Conservation (phyloP, 2,888 invertebrate genomes). For the Caenorhabditis panamensis region DNA sequence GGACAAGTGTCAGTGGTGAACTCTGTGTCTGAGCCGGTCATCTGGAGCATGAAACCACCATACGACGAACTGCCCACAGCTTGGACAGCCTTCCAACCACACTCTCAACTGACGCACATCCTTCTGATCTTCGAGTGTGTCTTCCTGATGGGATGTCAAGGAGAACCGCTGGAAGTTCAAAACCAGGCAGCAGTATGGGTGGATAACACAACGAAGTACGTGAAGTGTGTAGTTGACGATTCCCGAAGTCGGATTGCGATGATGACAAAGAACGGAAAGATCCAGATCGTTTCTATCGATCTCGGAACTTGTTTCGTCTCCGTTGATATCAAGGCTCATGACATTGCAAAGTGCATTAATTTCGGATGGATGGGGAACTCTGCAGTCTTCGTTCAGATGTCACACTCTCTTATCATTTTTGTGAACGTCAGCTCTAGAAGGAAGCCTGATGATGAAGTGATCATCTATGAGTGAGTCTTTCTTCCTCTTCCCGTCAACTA, state of each 20-base stretch:
- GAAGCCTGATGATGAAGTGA: constrained; percentile 31
- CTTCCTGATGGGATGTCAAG: constrained; percentile 68
- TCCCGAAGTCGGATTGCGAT: constrained; percentile 56
- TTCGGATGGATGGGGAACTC: constrained; percentile 61
- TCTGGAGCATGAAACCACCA: constrained; percentile 68
- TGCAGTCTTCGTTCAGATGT: constrained; percentile 52
- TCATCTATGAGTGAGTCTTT: constrained; percentile 43
- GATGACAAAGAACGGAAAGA: constrained; percentile 49
- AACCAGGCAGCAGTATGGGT: constrained; percentile 54
- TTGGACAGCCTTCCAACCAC: constrained; percentile 67
- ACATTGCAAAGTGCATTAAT: constrained; percentile 44
- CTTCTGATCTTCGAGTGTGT: constrained; percentile 60
- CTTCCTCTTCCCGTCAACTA: neutral
- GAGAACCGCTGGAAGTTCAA: constrained; percentile 61
- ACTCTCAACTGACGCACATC: constrained; percentile 64
- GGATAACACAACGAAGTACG: constrained; percentile 41
- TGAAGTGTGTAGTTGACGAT: constrained; percentile 52
- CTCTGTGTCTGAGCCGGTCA: constrained; percentile 68
- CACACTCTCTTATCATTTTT: constrained; percentile 37
- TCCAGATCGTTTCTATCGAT: constrained; percentile 61
- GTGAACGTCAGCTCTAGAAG: constrained; percentile 45
- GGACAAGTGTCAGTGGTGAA: constrained; percentile 67
- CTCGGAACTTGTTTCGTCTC: constrained; percentile 45
- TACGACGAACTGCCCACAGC: constrained; percentile 59
- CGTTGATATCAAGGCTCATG: constrained; percentile 30